Conservation (phyloP, 2,888 invertebrate species). For the Baccha elongata region DNA sequence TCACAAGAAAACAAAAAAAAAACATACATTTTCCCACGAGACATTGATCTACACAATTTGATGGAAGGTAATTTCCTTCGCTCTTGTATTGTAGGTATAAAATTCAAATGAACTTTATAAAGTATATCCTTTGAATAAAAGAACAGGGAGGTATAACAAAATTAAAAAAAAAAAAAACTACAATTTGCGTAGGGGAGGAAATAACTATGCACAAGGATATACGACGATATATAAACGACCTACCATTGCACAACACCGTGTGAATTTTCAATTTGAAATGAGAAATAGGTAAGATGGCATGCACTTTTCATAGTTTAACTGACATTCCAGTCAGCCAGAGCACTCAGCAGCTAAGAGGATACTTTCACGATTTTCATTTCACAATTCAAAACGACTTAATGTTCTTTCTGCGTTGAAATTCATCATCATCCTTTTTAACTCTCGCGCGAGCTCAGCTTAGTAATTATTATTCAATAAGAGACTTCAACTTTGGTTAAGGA, state of each 20-base stretch:
- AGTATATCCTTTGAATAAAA: slow-evolving; percentile 66
- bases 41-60: slow-evolving; percentile 40
- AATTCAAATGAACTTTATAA: slow-evolving; percentile 64
- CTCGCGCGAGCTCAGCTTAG: slow-evolving; percentile 11
- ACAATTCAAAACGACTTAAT: slow-evolving; percentile 31
- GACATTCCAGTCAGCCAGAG: background rate
- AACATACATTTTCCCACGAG: slow-evolving; percentile 64
- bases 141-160: slow-evolving; percentile 32
- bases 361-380: slow-evolving; percentile 43
- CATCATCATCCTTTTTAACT: slow-evolving; percentile 27
- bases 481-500: background rate
- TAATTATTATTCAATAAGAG: slow-evolving; percentile 44
- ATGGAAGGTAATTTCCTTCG: slow-evolving; percentile 44
- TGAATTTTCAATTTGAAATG: slow-evolving; percentile 64
- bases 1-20: slow-evolving; percentile 38
- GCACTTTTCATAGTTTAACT: slow-evolving; percentile 37
- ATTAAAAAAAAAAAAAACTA: slow-evolving; percentile 19
- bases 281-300: slow-evolving; percentile 26
- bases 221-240: slow-evolving; percentile 10
- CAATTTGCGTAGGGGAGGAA: slow-evolving; percentile 72
- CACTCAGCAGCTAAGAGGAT: background rate
- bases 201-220: slow-evolving; percentile 69
- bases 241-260: slow-evolving; percentile 57
- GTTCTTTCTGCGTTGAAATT: slow-evolving; percentile 1
- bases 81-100: slow-evolving; percentile 35